These are phyloP conservation scores for Tachuris rubrigastra DNA, from an alignment of 2,113 vertebrate species.

Conservation along the genomic window DNA sequence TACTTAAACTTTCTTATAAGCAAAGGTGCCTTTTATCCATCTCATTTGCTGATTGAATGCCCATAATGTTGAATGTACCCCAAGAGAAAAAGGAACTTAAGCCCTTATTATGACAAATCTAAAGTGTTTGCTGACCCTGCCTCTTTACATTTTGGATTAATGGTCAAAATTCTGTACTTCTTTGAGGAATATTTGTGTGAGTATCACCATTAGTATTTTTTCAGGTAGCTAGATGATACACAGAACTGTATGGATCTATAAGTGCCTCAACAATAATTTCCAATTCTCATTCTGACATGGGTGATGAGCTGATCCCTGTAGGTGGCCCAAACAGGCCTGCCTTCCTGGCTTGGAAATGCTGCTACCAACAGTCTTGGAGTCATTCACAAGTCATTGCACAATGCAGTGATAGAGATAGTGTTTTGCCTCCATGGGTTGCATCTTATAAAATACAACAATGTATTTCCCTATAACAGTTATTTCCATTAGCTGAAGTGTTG, in stretches of 20 bases:
- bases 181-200: neutral
- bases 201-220: neutral
- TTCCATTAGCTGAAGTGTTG: neutral
- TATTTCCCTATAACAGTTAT: neutral
- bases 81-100: neutral
- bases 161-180: neutral
- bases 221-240: neutral
- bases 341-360: neutral
- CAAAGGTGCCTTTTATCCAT: neutral
- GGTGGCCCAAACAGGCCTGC: neutral
- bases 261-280: neutral
- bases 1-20: neutral
- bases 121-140: neutral
- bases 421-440: neutral
- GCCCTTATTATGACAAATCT: neutral
- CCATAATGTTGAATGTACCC: neutral
- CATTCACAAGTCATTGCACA: neutral
- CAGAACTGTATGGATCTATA: neutral
- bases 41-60: neutral
- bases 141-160: neutral
- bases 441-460: neutral
- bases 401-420: neutral
- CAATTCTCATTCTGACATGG: neutral
- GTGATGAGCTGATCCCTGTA: neutral
- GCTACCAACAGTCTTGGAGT: neutral